These are phyloP conservation scores for Luffia ferchaultella DNA, from an alignment of 2,888 invertebrate species.

Conservation along the genomic window DNA sequence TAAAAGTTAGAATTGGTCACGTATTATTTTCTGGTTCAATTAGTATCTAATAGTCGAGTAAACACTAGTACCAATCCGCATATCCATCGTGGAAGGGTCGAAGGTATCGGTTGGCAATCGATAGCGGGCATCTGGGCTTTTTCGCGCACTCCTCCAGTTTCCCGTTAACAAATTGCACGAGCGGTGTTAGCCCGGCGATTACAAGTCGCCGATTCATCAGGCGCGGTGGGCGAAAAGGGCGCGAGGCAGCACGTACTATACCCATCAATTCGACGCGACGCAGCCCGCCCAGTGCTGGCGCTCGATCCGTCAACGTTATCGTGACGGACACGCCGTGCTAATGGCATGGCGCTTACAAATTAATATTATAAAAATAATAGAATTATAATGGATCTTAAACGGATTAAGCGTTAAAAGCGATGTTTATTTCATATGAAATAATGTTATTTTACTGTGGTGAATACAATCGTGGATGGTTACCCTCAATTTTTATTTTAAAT, in stretches of 20 bases:
- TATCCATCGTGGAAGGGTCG: too few relatives aligned
- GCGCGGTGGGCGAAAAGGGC: constrained; percentile 7
- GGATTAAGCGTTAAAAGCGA: too few relatives aligned
- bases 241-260: constrained; percentile 30
- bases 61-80: too few relatives aligned
- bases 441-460: too few relatives aligned
- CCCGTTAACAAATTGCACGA: constrained; percentile 41
- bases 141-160: constrained; percentile 23
- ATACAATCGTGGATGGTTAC: too few relatives aligned
- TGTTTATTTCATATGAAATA: too few relatives aligned
- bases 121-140: constrained; percentile 42
- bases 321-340: constrained; percentile 10
- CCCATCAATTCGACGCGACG: constrained; percentile 45
- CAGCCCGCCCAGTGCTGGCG: constrained; percentile 41
- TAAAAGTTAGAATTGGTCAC: too few relatives aligned
- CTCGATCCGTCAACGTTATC: constrained; percentile 54
- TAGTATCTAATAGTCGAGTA: too few relatives aligned
- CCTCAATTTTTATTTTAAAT: too few relatives aligned
- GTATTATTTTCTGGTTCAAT: too few relatives aligned
- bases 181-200: constrained; percentile 55
- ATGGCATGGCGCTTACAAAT: background rate
- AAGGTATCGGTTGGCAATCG: constrained; percentile 31
- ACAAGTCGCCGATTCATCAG: constrained; percentile 58
- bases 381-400: background rate
- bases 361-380: background rate